Evolutionary conservation across 2,888 invertebrate genomes (phyloP).

Genomic region (Cryptophagus acutangulus): DNA sequence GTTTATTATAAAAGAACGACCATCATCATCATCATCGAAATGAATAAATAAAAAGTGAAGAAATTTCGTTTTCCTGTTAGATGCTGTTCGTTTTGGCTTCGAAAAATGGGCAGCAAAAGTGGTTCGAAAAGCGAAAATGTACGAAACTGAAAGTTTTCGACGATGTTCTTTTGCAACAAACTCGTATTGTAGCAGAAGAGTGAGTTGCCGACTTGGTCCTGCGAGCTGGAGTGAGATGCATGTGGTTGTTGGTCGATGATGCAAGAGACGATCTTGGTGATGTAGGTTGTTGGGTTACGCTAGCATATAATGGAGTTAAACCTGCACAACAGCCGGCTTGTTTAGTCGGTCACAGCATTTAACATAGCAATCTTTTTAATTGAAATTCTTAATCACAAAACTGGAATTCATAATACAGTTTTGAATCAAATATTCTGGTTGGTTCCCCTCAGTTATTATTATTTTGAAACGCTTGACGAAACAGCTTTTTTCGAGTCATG

Average conservation of each 20-base stretch:
- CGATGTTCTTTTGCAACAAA: constrained; percentile 6
- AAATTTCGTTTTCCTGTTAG: background rate
- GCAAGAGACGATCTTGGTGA: constrained; percentile 41
- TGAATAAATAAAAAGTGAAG: too few relatives aligned
- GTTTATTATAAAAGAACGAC: constrained; percentile 12
- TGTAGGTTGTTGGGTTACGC: constrained; percentile 44
- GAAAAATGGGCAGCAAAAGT: background rate
- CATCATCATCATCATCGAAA: too few relatives aligned
- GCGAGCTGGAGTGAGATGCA: background rate
- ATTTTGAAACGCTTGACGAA: too few relatives aligned
- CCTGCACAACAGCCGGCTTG: constrained; percentile 15
- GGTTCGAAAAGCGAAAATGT: background rate
- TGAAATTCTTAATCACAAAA: too few relatives aligned
- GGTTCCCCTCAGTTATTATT: too few relatives aligned
- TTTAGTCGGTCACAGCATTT: constrained; percentile 18
- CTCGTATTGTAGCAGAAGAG: constrained; percentile 1
- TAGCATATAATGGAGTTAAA: constrained; percentile 24
- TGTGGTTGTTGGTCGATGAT: constrained; percentile 25
- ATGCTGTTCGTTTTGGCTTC: background rate
- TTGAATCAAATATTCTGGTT: too few relatives aligned
- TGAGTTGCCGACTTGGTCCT: background rate
- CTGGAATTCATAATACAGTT: too few relatives aligned
- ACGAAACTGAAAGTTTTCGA: constrained; percentile 22
- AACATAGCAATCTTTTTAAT: constrained; percentile 11
- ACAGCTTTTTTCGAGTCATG: too few relatives aligned